phyloP scores from a whole-genome alignment of 1,140 invertebrate genomes.

The Leucophenga varia region DNA sequence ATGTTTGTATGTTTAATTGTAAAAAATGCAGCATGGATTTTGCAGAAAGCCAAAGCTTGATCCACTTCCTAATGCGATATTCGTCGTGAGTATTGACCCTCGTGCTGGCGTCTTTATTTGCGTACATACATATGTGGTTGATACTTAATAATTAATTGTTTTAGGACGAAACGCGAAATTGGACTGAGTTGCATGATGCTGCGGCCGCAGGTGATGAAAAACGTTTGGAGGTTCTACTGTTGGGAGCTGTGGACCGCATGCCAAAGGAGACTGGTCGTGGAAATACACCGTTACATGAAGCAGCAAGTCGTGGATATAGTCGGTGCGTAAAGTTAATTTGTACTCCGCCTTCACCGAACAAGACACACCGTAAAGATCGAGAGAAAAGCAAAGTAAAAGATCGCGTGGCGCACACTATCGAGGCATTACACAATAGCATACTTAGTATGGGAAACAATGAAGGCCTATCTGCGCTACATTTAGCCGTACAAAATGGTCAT shows the following conservation, averaged over 20 bases:
- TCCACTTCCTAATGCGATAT: constrained; percentile 43
- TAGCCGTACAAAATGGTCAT: constrained; percentile 94
- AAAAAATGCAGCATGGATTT: constrained; percentile 50
- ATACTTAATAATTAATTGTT: constrained; percentile 1
- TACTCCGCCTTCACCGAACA: constrained; percentile 48
- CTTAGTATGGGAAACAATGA: constrained; percentile 79
- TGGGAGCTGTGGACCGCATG: constrained; percentile 31
- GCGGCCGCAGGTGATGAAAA: constrained; percentile 43
- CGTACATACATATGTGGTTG: not conserved
- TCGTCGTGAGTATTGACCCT: constrained; percentile 26
- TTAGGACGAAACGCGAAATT: constrained; percentile 34
- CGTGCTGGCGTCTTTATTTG: not conserved
- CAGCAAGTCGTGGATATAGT: constrained; percentile 92
- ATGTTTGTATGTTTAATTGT: not conserved
- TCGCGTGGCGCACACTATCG: constrained; percentile 28
- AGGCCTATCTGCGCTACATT: constrained; percentile 90
- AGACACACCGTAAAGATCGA: constrained; percentile 15
- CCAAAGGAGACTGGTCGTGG: constrained; percentile 66
- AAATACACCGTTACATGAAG: constrained; percentile 91
- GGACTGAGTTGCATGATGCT: constrained; percentile 45
- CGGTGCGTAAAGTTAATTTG: constrained; percentile 77
- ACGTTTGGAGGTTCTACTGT: constrained; percentile 34
- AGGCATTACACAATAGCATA: constrained; percentile 69
- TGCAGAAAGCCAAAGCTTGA: constrained; percentile 35
- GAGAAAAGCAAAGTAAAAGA: constrained; percentile 27